phyloP scores from a whole-genome alignment of 2,113 vertebrate genomes.

The Pipra filicauda region DNA sequence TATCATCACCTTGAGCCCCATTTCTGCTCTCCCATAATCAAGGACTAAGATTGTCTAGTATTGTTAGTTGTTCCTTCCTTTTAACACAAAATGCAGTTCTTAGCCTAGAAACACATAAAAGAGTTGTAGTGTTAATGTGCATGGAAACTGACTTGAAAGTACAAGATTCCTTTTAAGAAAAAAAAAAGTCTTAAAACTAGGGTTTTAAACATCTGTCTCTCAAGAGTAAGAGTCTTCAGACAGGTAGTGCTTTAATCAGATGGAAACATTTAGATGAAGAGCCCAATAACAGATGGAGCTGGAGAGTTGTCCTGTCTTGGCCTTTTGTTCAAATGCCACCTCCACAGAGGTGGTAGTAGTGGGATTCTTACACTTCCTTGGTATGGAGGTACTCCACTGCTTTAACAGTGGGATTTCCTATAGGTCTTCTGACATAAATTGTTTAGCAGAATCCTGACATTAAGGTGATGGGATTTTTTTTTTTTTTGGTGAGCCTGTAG shows the following conservation, averaged over 20 bases:
- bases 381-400: neutral
- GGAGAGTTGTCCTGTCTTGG: neutral
- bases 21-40: neutral
- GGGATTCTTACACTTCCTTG: accelerated
- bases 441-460: neutral
- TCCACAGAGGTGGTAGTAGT: neutral
- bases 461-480: neutral
- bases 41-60: neutral
- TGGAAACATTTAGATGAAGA: neutral
- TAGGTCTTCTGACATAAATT: neutral
- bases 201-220: neutral
- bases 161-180: neutral
- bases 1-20: neutral
- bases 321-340: neutral
- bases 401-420: neutral
- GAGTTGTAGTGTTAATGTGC: neutral
- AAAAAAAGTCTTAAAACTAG: neutral
- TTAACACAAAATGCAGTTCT: neutral
- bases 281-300: neutral
- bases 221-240: neutral
- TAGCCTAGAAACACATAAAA: neutral
- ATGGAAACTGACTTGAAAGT: neutral
- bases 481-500: neutral
- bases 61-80: neutral
- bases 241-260: neutral